Percentiles rank a stretch among this genome's conserved stretches.
These are phyloP conservation scores for Amphimedon queenslandica DNA, from an alignment of 37 sponge, comb jelly and placozoan species.

Conservation along the genomic window DNA sequence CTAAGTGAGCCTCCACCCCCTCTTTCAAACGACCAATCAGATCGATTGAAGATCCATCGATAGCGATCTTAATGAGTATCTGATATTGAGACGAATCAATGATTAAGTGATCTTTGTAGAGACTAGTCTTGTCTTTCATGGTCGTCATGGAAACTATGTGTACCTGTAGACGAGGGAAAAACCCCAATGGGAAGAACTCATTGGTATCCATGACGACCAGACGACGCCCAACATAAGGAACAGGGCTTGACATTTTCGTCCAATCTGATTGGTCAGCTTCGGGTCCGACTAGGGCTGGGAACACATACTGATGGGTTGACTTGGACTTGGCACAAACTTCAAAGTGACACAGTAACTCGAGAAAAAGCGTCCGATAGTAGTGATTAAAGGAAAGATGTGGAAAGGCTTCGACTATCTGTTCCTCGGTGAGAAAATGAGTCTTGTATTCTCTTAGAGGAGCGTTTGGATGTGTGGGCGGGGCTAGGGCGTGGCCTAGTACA, in stretches of 20 bases:
- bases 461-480: constrained; percentile 46
- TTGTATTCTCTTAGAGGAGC: too few relatives aligned
- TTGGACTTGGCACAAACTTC: constrained; percentile 51
- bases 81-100: constrained; percentile 21
- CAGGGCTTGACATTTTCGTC: constrained; percentile 7
- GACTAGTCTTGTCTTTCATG: constrained; percentile 1
- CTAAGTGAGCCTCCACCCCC: neutral
- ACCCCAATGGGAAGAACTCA: constrained; percentile 67
- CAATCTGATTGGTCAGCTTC: constrained; percentile 23
- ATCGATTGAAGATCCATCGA: constrained; percentile 22
- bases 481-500: constrained; percentile 66
- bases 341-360: constrained; percentile 43
- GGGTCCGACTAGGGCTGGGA: constrained; percentile 40
- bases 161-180: constrained; percentile 66
- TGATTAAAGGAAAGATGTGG: neutral
- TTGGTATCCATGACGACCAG: constrained; percentile 37
- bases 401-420: too few relatives aligned
- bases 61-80: constrained; percentile 19
- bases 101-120: constrained; percentile 55
- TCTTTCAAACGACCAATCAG: constrained; percentile 27
- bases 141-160: neutral
- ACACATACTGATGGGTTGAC: constrained; percentile 19
- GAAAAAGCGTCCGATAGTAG: too few relatives aligned
- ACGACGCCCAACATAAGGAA: constrained; percentile 37
- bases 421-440: too few relatives aligned